Conservation (phyloP, 2,888 invertebrate genomes). For the Choristoneura rosaceana region DNA sequence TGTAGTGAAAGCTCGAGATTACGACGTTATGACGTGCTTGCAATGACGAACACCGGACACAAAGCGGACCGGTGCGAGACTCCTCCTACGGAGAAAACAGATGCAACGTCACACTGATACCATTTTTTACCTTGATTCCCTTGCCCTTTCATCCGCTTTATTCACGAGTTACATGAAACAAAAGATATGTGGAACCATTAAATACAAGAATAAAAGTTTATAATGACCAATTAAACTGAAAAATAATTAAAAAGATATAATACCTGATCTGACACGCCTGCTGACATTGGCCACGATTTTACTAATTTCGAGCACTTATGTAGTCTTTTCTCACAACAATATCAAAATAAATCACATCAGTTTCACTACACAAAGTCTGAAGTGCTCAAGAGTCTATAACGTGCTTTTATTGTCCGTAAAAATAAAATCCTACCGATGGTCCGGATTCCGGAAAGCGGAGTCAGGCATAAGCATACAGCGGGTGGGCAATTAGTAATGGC, state of each 20-base stretch:
- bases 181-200: constrained; percentile 70
- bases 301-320: constrained; percentile 80
- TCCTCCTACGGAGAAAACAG: constrained; percentile 74
- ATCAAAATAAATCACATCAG: constrained; percentile 80
- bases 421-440: constrained; percentile 70
- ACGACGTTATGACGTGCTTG: constrained; percentile 60
- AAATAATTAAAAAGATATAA: constrained; percentile 72
- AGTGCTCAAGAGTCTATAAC: constrained; percentile 72
- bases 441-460: constrained; percentile 51
- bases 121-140: constrained; percentile 90
- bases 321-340: constrained; percentile 77
- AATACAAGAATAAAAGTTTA: constrained; percentile 48
- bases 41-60: constrained; percentile 61
- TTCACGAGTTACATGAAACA: constrained; percentile 84
- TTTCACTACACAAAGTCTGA: constrained; percentile 79
- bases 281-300: constrained; percentile 93
- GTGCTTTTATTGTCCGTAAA: constrained; percentile 71
- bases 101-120: constrained; percentile 80
- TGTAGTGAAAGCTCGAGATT: constrained; percentile 63
- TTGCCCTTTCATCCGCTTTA: constrained; percentile 94
- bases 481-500: constrained; percentile 80
- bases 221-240: constrained; percentile 57
- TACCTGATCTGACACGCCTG: constrained; percentile 97
- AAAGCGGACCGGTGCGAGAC: constrained; percentile 76
- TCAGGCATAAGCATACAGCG: constrained; percentile 55